These are phyloP conservation scores for Enteromius paludinosus DNA, from an alignment of 2,797 vertebrate species.

Conservation along the genomic window DNA sequence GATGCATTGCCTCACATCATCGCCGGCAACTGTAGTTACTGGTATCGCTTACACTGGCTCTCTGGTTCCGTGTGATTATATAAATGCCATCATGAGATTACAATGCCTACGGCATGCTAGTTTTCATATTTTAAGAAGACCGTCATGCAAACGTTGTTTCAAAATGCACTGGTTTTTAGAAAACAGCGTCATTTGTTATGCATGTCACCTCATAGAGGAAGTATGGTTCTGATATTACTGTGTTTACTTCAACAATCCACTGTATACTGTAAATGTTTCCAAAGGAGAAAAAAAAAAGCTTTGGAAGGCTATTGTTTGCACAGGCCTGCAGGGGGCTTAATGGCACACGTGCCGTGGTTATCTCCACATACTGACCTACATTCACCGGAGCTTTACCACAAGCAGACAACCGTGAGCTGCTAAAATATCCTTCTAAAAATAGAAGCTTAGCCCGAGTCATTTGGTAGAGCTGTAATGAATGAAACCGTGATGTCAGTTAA, in stretches of 20 bases:
- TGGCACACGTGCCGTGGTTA: slow-evolving; percentile 33
- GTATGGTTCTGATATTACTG: background rate
- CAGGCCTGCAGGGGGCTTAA: slow-evolving; percentile 37
- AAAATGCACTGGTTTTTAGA: background rate
- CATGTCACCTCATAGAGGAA: background rate
- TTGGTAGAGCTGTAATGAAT: slow-evolving; percentile 30
- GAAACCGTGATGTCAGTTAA: slow-evolving; percentile 34
- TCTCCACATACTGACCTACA: slow-evolving; percentile 57
- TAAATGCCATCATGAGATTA: background rate
- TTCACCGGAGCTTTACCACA: slow-evolving; percentile 52
- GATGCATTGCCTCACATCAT: slow-evolving; percentile 18
- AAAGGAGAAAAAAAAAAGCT: background rate
- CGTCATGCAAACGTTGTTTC: background rate
- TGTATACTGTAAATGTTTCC: background rate
- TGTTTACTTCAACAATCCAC: background rate
- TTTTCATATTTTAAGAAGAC: background rate
- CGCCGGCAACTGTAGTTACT: slow-evolving; percentile 35
- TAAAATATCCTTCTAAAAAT: slow-evolving; percentile 42
- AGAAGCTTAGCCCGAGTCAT: slow-evolving; percentile 23
- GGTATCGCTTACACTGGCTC: slow-evolving; percentile 9
- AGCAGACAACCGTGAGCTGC: slow-evolving; percentile 41
- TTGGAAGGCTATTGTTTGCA: slow-evolving; percentile 27
- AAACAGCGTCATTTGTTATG: background rate
- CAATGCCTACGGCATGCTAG: background rate
- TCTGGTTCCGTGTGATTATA: slow-evolving; percentile 27